Evolutionary conservation across 2,797 vertebrate genomes (phyloP).

Genomic region (Enteromius paludinosus): DNA sequence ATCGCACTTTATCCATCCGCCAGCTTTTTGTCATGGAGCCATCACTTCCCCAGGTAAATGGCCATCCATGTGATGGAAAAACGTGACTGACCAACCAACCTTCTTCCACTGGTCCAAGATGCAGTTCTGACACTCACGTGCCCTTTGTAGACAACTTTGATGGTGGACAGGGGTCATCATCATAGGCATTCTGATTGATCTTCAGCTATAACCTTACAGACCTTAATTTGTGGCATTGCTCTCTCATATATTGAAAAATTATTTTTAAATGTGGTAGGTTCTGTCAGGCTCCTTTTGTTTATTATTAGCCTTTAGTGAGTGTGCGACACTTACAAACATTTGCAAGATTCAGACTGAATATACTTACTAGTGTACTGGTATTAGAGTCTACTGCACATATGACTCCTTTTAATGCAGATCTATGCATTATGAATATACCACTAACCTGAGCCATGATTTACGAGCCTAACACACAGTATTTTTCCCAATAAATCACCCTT

Average conservation of each 20-base stretch:
- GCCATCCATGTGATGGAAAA: background rate
- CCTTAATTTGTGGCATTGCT: background rate
- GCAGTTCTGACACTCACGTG: no score
- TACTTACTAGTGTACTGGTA: background rate
- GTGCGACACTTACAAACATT: background rate
- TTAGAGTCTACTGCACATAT: background rate
- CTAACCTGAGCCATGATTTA: background rate
- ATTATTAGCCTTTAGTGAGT: no score
- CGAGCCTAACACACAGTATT: background rate
- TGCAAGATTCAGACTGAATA: background rate
- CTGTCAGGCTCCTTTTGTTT: no score
- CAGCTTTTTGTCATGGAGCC: no score
- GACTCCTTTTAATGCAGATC: background rate
- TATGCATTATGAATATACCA: background rate
- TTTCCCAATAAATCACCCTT: background rate
- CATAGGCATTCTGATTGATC: background rate
- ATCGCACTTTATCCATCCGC: no score
- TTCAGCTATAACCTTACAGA: background rate
- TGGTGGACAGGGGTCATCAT: background rate
- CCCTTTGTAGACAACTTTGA: background rate
- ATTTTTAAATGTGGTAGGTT: background rate
- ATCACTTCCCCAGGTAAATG: no score
- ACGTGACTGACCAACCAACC: background rate
- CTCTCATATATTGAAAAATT: background rate
- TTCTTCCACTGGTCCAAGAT: no score